Evolutionary conservation across 2,888 invertebrate species (phyloP).

Genomic region (Thecophora atra): DNA sequence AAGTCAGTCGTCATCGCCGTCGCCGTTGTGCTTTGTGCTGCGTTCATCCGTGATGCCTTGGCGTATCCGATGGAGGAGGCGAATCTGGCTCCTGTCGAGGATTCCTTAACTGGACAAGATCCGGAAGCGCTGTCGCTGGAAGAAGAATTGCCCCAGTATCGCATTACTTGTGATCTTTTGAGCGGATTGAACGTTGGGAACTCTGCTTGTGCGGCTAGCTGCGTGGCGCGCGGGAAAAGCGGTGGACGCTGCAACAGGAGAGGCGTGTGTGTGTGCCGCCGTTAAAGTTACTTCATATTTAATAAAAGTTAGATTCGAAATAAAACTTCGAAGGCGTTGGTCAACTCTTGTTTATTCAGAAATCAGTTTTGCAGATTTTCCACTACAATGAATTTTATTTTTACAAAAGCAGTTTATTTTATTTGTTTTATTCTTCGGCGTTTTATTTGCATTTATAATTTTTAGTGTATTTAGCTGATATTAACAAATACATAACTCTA

Average conservation of each 20-base stretch:
- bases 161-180: conserved; percentile 67
- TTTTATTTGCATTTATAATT: neutral
- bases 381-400: neutral
- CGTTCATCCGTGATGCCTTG: neutral
- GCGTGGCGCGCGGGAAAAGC: conserved; percentile 54
- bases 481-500: conserved; percentile 42
- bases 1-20: neutral
- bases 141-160: no score
- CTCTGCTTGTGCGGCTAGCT: conserved; percentile 66
- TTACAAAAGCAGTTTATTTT: conserved; percentile 33
- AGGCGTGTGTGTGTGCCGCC: conserved; percentile 64
- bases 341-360: conserved; percentile 2
- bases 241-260: conserved; percentile 64
- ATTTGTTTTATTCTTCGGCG: neutral
- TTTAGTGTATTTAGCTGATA: conserved; percentile 39
- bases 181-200: conserved; percentile 64
- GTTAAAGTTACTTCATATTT: no score
- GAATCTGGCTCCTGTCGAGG: neutral
- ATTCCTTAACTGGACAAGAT: no score
- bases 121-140: no score
- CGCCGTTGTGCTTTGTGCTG: neutral
- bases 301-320: neutral
- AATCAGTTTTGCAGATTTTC: conserved; percentile 9
- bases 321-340: neutral
- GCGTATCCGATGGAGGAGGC: neutral